phyloP scores from a whole-genome alignment of 2,113 vertebrate genomes.

The Petrocephalus microphthalmus region DNA sequence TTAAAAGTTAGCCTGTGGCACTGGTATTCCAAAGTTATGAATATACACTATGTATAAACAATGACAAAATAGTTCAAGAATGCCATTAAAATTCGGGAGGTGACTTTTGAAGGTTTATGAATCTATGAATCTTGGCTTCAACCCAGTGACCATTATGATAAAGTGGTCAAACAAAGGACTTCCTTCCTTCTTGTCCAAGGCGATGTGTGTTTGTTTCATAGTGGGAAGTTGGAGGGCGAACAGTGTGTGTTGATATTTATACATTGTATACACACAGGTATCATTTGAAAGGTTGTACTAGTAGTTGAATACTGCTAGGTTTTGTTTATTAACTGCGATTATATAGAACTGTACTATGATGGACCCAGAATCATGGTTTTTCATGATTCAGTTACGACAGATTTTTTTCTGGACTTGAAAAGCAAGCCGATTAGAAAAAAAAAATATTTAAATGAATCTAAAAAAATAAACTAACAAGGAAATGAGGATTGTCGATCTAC shows the following conservation, averaged over 20 bases:
- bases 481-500: neutral
- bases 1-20: neutral
- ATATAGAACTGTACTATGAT: neutral
- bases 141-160: neutral
- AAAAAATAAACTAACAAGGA: neutral
- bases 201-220: neutral
- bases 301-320: neutral
- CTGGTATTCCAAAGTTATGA: conserved; percentile 3
- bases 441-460: neutral
- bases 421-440: neutral
- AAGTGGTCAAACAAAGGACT: neutral
- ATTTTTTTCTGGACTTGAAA: neutral
- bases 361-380: neutral
- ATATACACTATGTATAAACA: conserved; percentile 15
- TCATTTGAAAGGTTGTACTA: neutral
- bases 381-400: neutral
- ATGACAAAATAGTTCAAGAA: neutral
- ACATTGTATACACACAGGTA: neutral
- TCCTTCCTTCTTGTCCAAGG: neutral
- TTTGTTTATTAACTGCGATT: neutral
- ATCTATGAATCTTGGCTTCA: neutral
- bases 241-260: neutral
- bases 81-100: conserved; percentile 1
- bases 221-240: neutral
- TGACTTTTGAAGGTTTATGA: conserved; percentile 30